Evolutionary conservation across 2,888 invertebrate species (phyloP).

Genomic region (Gerris lacustris): DNA sequence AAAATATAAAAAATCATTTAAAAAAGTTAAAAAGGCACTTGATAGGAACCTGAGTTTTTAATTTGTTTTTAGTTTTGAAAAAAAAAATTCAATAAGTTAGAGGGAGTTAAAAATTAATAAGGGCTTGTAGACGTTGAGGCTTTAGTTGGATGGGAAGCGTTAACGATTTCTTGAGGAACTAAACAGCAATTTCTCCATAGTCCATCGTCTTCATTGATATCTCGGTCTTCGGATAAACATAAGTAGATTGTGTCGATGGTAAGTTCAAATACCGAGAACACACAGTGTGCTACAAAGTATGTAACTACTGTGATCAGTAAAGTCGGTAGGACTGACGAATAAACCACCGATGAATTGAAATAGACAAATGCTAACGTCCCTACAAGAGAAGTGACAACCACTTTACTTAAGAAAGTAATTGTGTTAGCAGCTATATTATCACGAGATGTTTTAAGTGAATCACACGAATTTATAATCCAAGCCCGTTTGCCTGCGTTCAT

Average conservation of each 20-base stretch:
- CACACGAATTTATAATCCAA: conserved; percentile 68
- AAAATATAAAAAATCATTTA: no score
- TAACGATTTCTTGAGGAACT: conserved; percentile 29
- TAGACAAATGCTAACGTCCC: conserved; percentile 65
- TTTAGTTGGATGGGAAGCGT: not conserved
- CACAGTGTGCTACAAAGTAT: conserved; percentile 85
- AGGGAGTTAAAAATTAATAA: not conserved
- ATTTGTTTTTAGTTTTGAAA: no score
- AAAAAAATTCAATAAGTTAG: not conserved
- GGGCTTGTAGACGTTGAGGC: not conserved
- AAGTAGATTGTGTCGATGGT: conserved; percentile 79
- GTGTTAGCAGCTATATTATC: conserved; percentile 89
- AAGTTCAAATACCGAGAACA: conserved; percentile 87
- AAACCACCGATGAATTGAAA: conserved; percentile 57
- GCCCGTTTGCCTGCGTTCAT: conserved; percentile 83
- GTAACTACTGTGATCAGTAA: conserved; percentile 71
- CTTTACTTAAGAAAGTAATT: conserved; percentile 76
- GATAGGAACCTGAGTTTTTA: no score
- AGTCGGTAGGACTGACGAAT: conserved; percentile 77
- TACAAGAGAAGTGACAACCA: conserved; percentile 68
- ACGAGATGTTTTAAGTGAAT: conserved; percentile 76
- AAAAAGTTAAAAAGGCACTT: no score
- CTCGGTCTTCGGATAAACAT: conserved; percentile 86
- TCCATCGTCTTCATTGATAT: conserved; percentile 62
- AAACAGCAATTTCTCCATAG: conserved; percentile 47